Base-by-base conservation (phyloP, 1,140 invertebrate species). In the Melipona quadrifasciata region DNA sequence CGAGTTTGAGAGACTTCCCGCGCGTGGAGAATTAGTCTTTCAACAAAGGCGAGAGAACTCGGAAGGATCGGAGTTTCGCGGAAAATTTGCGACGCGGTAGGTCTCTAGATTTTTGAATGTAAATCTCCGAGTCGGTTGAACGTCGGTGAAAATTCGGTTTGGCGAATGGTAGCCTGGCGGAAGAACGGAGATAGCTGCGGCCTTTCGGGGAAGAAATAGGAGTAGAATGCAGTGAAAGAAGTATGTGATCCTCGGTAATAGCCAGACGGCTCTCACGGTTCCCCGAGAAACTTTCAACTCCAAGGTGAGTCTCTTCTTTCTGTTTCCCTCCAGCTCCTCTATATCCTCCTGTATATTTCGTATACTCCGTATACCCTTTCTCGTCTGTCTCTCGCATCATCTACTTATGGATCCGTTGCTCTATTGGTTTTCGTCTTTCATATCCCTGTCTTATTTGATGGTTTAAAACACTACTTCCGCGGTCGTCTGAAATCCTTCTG, bases 231-330 rank as follows among this genome's bases (percentile, higher is more conserved):
- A 78, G 80, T 53, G 74, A 58, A 75, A 89, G 77, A 89, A 88
- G 80, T 80, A 78, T 89, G 84, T 78, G 87, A 89, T 88, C 87
- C 88, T 74, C 80, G 80, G 84, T 89, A 89, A 89, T 89, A 84
- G 88, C 76, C 87, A 72, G 51, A 89, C 84, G 80, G 76, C 82
- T 84, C 82, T 88, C 65, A 71, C 31, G 77, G 73, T 88, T 51
- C 39, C 73, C 31, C 75, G 72, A 75, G 86, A 84, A 89, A 89
- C 74, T 86, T 89, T 89, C 39, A 64, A 83, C 80, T 55, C 57
- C 79, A 83, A 88, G 79, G 83, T 77, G 87, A 89, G 79, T 82
- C 39, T 27, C 19, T 19, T 8, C 82, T 77, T 74, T 64, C 57
- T 47, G 16, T 19, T 55, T 47, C 21, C 24, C 6, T 24, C 34